Percentiles rank a stretch among this genome's conserved stretches.
phyloP scores from a whole-genome alignment of 2,797 vertebrate species.

The Aplochiton taeniatus region DNA sequence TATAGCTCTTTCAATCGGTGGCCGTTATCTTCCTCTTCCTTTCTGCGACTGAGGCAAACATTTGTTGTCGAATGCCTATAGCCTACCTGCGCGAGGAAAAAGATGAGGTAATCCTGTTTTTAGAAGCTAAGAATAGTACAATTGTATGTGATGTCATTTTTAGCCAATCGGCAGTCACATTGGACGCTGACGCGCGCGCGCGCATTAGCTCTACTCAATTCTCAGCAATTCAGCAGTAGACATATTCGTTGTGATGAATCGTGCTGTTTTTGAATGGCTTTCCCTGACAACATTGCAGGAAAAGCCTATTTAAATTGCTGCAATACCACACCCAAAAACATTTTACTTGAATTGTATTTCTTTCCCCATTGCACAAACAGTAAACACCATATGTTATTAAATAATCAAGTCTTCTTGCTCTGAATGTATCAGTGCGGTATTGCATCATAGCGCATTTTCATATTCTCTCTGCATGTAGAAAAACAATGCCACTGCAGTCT shows the following conservation, averaged over 20 bases:
- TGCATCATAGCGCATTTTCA: too few relatives aligned
- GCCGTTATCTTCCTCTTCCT: conserved; percentile 22
- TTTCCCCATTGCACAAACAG: background rate
- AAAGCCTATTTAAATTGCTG: conserved; percentile 7
- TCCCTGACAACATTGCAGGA: conserved; percentile 12
- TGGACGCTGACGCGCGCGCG: conserved; percentile 37
- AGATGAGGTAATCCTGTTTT: conserved; percentile 78
- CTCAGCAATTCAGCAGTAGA: conserved; percentile 44
- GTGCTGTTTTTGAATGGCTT: conserved; percentile 23
- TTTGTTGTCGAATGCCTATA: conserved; percentile 49
- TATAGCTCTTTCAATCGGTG: background rate
- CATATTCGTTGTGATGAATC: conserved; percentile 43
- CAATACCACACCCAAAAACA: conserved; percentile 1
- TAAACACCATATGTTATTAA: conserved; percentile 10
- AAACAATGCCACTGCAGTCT: too few relatives aligned
- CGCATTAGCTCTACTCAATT: conserved; percentile 39
- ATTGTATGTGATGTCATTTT: conserved; percentile 78
- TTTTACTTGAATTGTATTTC: background rate
- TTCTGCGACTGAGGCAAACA: conserved; percentile 25
- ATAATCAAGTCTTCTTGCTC: background rate
- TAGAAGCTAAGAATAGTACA: conserved; percentile 71
- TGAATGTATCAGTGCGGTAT: too few relatives aligned
- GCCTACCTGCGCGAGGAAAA: conserved; percentile 42
- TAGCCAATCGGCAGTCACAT: conserved; percentile 69
- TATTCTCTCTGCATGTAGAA: too few relatives aligned